A percentile compares a stretch with the other conserved stretches of the same genome.
Evolutionary conservation across 2,113 vertebrate genomes (phyloP).

Genomic region (Nyctibius bracteatus): DNA sequence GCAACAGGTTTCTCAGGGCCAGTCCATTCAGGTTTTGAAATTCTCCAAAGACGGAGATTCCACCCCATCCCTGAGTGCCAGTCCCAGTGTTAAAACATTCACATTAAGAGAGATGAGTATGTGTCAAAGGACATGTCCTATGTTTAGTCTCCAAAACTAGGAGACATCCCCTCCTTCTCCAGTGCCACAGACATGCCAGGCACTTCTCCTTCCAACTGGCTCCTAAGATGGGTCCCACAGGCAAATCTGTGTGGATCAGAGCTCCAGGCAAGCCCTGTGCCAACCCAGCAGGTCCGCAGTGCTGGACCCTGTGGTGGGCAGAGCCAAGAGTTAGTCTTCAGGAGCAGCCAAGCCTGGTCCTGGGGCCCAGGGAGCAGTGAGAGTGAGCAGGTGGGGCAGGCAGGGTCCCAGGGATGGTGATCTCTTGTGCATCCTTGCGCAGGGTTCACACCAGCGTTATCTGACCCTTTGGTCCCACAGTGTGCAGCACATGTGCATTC

Average conservation of each 20-base stretch:
- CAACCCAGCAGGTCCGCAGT: background rate
- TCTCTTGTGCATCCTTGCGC: background rate
- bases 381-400: background rate
- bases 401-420: background rate
- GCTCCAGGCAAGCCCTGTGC: background rate
- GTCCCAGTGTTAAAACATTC: background rate
- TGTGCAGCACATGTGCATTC: background rate
- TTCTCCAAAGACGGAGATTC: background rate
- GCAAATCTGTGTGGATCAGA: rapidly evolving
- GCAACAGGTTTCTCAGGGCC: background rate
- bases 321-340: background rate
- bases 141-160: background rate
- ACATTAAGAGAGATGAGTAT: background rate
- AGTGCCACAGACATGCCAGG: background rate
- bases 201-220: background rate
- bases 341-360: background rate
- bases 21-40: background rate
- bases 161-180: background rate
- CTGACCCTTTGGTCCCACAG: background rate
- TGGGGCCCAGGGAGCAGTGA: background rate
- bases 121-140: background rate
- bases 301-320: background rate
- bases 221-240: background rate
- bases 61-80: background rate
- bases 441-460: background rate